Evolutionary conservation across 2,888 invertebrate species (phyloP).

Genomic region (Allophyes oxyacanthae): DNA sequence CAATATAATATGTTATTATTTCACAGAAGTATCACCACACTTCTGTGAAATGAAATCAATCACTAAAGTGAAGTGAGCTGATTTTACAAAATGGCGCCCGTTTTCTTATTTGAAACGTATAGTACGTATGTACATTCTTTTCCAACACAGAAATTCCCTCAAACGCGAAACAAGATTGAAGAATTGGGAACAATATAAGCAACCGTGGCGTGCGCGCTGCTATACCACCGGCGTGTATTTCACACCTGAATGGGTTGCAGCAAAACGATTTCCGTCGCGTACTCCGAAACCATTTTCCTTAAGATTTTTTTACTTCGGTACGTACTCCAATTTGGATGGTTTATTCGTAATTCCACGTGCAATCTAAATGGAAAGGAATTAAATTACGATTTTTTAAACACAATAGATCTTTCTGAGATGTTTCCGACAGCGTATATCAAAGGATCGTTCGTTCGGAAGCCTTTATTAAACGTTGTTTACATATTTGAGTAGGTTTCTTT

Average conservation of each 20-base stretch:
- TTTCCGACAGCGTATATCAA: constrained; percentile 33
- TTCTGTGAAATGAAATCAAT: too few species aligned
- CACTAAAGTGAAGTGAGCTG: too few species aligned
- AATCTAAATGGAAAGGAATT: constrained; percentile 40
- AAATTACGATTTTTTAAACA: constrained; percentile 46
- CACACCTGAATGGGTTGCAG: constrained; percentile 61
- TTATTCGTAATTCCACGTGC: constrained; percentile 48
- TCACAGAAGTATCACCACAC: too few species aligned
- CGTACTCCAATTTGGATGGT: constrained; percentile 54
- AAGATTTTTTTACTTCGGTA: constrained; percentile 54
- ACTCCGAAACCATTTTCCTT: constrained; percentile 57
- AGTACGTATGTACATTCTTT: too few species aligned
- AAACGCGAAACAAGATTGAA: too few species aligned
- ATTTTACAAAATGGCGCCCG: too few species aligned
- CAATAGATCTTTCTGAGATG: constrained; percentile 20
- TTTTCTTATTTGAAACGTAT: too few species aligned
- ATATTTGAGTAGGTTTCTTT: constrained; percentile 13
- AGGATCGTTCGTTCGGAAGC: constrained; percentile 13
- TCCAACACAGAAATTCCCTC: too few species aligned
- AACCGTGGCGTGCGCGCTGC: neutral
- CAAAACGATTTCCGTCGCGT: constrained; percentile 61
- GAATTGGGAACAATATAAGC: too few species aligned
- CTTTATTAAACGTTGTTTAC: constrained; percentile 33
- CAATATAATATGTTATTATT: too few species aligned
- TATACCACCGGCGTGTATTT: constrained; percentile 35